Percentiles rank a stretch among this genome's conserved stretches.
Evolutionary conservation across 2,113 vertebrate genomes (phyloP).

Genomic region (Manacus vitellinus): DNA sequence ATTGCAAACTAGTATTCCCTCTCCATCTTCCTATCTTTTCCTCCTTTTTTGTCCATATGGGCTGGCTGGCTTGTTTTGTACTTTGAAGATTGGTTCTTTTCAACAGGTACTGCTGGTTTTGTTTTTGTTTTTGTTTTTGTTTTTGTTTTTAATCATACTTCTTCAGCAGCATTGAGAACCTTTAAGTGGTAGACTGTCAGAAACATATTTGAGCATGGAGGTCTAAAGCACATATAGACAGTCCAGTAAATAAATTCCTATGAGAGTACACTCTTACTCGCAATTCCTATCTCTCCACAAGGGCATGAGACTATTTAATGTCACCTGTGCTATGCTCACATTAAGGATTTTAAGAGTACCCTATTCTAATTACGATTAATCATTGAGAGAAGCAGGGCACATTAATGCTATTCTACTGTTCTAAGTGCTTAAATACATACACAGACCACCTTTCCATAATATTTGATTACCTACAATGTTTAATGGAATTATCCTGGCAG

Average conservation of each 20-base stretch:
- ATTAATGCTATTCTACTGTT: background rate
- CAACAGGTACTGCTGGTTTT: background rate
- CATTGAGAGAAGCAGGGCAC: background rate
- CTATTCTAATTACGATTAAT: background rate
- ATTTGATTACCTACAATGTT: background rate
- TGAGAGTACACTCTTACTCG: background rate
- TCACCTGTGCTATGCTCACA: background rate
- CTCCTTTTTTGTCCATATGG: background rate
- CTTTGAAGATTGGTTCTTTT: background rate
- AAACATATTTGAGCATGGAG: background rate
- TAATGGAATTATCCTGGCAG: slow-evolving; percentile 2
- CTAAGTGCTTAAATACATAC: slow-evolving; percentile 1
- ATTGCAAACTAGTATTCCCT: background rate
- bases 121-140: background rate
- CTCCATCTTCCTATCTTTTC: background rate
- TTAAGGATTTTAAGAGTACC: background rate
- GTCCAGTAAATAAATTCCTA: background rate
- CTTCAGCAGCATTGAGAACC: background rate
- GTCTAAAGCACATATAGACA: background rate
- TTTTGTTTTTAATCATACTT: background rate
- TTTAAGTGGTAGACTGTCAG: background rate
- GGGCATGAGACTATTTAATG: background rate
- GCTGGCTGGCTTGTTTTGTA: background rate
- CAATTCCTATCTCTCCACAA: background rate
- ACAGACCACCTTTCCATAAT: background rate